Base-by-base conservation (phyloP, 2,113 vertebrate species). In the Otocyon megalotis region DNA sequence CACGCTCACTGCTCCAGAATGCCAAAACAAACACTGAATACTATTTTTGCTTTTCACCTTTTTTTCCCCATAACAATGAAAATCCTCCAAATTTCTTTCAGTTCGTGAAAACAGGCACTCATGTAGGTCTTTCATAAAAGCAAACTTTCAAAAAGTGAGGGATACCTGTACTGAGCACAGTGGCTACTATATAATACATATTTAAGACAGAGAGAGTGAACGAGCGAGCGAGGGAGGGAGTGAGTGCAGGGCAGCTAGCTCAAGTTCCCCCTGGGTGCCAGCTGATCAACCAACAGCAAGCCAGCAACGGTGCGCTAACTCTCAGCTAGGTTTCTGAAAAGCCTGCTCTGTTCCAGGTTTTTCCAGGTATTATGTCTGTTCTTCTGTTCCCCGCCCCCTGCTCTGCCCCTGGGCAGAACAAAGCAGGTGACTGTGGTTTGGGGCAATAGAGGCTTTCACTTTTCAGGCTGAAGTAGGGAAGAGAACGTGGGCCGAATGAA, bases 221-320 rank as follows among this genome's bases (percentile, higher is more conserved):
- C 3, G 24, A 14, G 3, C 10, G 56, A 3, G 10, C 12, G 32
- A 48, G 1, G 17, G 32, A 26, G 9, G 60, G 48, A 9, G 4
- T 19, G 69, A 60, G 22, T 0, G 0, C 50, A 14, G 56, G 67
- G 43, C 26, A n/a, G 12, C 35, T 1, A 3, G 22, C 93, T 28
- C 1, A 26, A n/a, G 17, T 19, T 26, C 10, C 62, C 67, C 50
- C 69, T 0, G 0, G 0, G 4, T 12, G 63, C 90, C 15, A 0
- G 56, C 12, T 22, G 5, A 10, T 19, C 15, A 58, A 26, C 76
- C 83, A 35, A 4, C 35, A 60, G 80, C 71, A n/a, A 63, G 20
- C 56, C n/a, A 11, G 20, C 32, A 16, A 9, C 4, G 4, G 62
- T 8, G 3, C 15, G 13, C 28, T 8, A 13, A 12, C 53, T 80